A percentile compares a stretch with the other conserved stretches of the same genome.
These are phyloP conservation scores for Colistium nudipinnis DNA, from an alignment of 2,113 vertebrate species.

Conservation along the genomic window DNA sequence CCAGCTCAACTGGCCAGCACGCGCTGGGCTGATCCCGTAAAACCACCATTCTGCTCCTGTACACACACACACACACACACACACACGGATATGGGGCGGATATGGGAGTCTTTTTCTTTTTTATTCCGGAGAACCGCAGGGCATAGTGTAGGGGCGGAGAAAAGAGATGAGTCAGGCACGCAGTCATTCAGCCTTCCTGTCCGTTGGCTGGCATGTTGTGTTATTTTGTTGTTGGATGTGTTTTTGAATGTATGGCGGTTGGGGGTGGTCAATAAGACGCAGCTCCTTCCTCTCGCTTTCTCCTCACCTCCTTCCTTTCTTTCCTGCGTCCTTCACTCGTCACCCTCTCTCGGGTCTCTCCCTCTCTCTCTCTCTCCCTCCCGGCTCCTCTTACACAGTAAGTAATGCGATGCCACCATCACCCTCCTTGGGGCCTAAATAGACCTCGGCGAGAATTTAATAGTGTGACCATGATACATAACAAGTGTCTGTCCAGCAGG, in stretches of 20 bases:
- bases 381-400: conserved; percentile 64
- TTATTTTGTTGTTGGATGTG: conserved; percentile 11
- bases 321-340: neutral
- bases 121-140: conserved; percentile 57
- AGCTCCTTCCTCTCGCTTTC: conserved; percentile 6
- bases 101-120: conserved; percentile 60
- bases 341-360: neutral
- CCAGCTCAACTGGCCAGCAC: conserved; percentile 69
- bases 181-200: conserved; percentile 74
- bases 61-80: conserved; percentile 36
- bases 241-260: conserved; percentile 19
- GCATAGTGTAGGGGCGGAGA: conserved; percentile 66
- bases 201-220: conserved; percentile 39
- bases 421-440: conserved; percentile 80
- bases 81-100: conserved; percentile 56
- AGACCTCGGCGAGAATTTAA: conserved; percentile 83
- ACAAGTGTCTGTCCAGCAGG: conserved; percentile 80
- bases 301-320: conserved; percentile 1
- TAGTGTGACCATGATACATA: conserved; percentile 84
- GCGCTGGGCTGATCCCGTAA: conserved; percentile 65
- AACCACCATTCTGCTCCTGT: conserved; percentile 60
- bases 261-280: conserved; percentile 11
- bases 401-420: conserved; percentile 73
- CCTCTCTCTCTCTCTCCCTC: conserved; percentile 9
- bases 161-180: conserved; percentile 83